phyloP scores from a whole-genome alignment of 2,113 vertebrate genomes.

The Ictalurus furcatus region DNA sequence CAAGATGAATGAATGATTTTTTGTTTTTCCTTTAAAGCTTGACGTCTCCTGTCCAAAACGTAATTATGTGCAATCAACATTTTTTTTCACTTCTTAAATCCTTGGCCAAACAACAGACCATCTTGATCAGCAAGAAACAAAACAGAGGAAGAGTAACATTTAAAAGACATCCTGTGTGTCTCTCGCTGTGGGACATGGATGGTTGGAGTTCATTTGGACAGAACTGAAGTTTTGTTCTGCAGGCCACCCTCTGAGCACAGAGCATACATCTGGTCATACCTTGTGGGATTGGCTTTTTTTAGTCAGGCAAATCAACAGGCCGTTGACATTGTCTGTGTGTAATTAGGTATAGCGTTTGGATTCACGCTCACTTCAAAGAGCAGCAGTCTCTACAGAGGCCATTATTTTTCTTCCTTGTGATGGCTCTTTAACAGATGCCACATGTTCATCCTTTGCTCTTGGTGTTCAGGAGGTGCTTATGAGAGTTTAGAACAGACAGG shows the following conservation, averaged over 20 bases:
- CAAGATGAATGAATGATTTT: background rate
- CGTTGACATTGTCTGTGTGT: slow-evolving; percentile 65
- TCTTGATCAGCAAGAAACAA: background rate
- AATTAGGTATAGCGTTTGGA: slow-evolving; percentile 67
- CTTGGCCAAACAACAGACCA: background rate
- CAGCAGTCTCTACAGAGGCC: slow-evolving; percentile 63
- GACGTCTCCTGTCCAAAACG: background rate
- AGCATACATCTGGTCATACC: slow-evolving; percentile 25
- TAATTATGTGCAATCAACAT: background rate
- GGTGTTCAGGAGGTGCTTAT: slow-evolving; percentile 48
- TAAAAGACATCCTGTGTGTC: slow-evolving; percentile 30
- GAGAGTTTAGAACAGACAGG: slow-evolving; percentile 9
- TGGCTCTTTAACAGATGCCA: slow-evolving; percentile 72
- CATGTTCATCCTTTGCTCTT: slow-evolving; percentile 56
- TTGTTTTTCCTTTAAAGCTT: background rate
- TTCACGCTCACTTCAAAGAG: slow-evolving; percentile 72
- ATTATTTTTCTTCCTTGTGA: slow-evolving; percentile 63
- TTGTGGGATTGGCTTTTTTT: slow-evolving; percentile 12
- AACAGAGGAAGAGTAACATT: slow-evolving; percentile 15
- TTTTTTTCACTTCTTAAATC: background rate
- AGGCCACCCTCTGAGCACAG: slow-evolving; percentile 23
- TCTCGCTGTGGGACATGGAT: slow-evolving; percentile 24
- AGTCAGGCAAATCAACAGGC: slow-evolving; percentile 60
- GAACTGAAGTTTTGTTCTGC: slow-evolving; percentile 24
- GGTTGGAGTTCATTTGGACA: slow-evolving; percentile 43